Evolutionary conservation across 1,140 invertebrate genomes (phyloP), one percentile per base, ranked within the genome.

Genomic region (Pentalonia nigronervosa): DNA sequence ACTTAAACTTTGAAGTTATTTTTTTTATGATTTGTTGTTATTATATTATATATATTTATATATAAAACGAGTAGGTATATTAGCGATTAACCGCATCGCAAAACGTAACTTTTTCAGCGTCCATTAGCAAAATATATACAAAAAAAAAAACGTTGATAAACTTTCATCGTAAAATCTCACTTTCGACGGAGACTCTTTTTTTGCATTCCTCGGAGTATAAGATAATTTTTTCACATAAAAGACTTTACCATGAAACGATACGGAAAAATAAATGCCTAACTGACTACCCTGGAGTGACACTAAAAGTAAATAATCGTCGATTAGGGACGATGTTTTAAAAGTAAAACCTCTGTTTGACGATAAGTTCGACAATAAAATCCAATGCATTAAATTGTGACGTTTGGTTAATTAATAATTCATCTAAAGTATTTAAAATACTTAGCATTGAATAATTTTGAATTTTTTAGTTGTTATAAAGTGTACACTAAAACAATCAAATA

Each of bases 11-110:
- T 25, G 48, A 14, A 93, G 81, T 45, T 67, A 56, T 89, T 56
- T 92, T 76, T 91, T 93, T 50, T 84, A 86, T 86, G 81, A 84
- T 93, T 93, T 93, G 41, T 84, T 47, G 91, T 93, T 56, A 84
- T 92, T 92, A 11, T 50, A 34, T 81, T 92, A 60, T 48, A 36
- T 47, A 36, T 83, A 20, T 36, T 2, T 50, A 23, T 25, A 23
- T 20, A 60, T 2, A 45, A 81, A 76, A 67, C 14, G 30, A 34
- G 60, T 41, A 41, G 41, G 41, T 76, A 76, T 67, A 91, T 81
- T 60, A 81, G 41, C 90, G 90, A 81, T 91, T 91, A 86, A 84
- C 83, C 41, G 45, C 25, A 45, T 67, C 60, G 14, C 60, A n/a
- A 47, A 93, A 45, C 25, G 41, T 93, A 84, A 50, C 45, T 81